These are phyloP conservation scores for Vanessa atalanta DNA, from an alignment of 1,140 invertebrate species.

Conservation along the genomic window DNA sequence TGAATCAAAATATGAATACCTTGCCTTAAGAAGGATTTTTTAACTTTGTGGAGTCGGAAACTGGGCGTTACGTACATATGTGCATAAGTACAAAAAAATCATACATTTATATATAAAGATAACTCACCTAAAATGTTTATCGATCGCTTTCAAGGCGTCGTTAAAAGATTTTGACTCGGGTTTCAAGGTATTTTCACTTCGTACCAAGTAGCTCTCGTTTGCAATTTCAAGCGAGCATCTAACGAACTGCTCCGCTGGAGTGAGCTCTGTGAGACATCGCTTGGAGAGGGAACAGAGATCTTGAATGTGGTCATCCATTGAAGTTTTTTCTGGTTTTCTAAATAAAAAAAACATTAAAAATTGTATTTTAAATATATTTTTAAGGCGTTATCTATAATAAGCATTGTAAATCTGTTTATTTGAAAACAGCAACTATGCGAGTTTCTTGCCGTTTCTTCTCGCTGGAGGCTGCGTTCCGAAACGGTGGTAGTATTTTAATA, in stretches of 20 bases:
- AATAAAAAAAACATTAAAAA: neutral
- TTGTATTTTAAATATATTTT: neutral
- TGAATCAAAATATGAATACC: too few relatives aligned
- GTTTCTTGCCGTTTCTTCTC: too few relatives aligned
- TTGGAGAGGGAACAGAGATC: conserved; percentile 62
- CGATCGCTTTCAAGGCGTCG: conserved; percentile 59
- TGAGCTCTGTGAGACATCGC: conserved; percentile 48
- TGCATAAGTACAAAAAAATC: too few relatives aligned
- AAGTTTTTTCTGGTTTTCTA: conserved; percentile 59
- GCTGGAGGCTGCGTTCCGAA: too few relatives aligned
- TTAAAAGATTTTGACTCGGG: conserved; percentile 57
- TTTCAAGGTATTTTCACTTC: conserved; percentile 63
- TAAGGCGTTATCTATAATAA: neutral
- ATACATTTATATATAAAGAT: too few relatives aligned
- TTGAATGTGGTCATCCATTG: conserved; percentile 59
- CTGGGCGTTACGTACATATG: too few relatives aligned
- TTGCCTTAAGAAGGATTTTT: too few relatives aligned
- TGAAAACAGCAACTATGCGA: too few relatives aligned
- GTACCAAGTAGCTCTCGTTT: conserved; percentile 56
- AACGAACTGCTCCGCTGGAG: conserved; percentile 59
- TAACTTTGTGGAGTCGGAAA: too few relatives aligned
- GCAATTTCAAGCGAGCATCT: conserved; percentile 56
- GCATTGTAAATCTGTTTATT: too few relatives aligned
- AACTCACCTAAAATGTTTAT: conserved; percentile 64
- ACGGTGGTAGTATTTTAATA: too few relatives aligned